A percentile compares a stretch with the other conserved stretches of the same genome.
These are phyloP conservation scores for Strigamia crassipes DNA, from an alignment of 2,888 invertebrate genomes.

Conservation along the genomic window DNA sequence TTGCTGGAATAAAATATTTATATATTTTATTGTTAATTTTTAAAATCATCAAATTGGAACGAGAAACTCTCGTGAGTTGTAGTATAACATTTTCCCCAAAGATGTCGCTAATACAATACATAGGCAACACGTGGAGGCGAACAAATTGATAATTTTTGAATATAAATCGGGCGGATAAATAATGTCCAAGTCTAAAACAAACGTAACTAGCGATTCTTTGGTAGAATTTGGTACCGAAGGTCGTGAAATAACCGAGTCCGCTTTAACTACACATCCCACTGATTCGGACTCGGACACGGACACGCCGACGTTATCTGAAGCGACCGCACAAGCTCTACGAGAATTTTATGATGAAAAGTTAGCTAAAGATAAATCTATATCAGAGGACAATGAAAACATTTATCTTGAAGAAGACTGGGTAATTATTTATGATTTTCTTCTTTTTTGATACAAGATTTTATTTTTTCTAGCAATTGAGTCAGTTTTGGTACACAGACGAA, in stretches of 20 bases:
- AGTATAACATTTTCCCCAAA: not conserved
- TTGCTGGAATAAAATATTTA: not conserved
- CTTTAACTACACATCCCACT: not conserved
- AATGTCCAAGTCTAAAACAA: not conserved
- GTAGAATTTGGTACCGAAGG: not conserved
- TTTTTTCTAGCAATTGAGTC: slow-evolving; percentile 83
- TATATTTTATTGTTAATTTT: not conserved
- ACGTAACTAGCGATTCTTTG: not conserved
- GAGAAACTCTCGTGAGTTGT: no score
- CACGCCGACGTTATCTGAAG: not conserved
- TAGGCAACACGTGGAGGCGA: not conserved
- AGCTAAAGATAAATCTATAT: not conserved
- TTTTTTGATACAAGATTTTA: not conserved
- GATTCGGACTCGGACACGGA: not conserved
- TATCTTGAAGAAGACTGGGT: not conserved
- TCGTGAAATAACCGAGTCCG: not conserved
- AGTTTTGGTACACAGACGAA: slow-evolving; percentile 91
- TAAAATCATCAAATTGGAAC: no score
- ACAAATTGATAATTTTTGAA: not conserved
- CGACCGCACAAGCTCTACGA: not conserved
- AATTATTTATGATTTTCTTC: not conserved
- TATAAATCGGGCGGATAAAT: not conserved
- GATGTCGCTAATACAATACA: not conserved
- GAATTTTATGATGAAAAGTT: slow-evolving; percentile 1
- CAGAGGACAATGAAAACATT: not conserved